Percentiles rank a stretch among this genome's conserved stretches.
Conservation (phyloP, 1,140 invertebrate genomes). For the Musca domestica region DNA sequence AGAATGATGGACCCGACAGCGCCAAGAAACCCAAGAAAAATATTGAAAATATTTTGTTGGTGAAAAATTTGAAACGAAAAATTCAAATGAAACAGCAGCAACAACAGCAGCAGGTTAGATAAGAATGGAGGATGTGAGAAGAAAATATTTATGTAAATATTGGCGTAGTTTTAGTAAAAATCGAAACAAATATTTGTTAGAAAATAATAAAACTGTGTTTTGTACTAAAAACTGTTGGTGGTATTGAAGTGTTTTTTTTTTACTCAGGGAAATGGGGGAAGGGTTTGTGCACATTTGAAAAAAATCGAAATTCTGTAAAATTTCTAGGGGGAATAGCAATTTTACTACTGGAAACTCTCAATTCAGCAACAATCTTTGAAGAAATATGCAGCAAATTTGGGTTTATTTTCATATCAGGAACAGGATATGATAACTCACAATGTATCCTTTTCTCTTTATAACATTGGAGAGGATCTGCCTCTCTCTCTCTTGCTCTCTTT, state of each 20-base stretch:
- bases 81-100: constrained; percentile 31
- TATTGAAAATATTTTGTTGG: constrained; percentile 63
- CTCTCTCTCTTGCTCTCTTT: not conserved
- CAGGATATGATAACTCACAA: no score
- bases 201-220: not conserved
- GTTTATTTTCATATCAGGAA: no score
- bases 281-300: no score
- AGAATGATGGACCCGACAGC: constrained; percentile 29
- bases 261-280: no score
- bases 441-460: no score
- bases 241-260: not conserved
- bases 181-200: not conserved
- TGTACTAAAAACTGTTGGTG: not conserved
- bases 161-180: no score
- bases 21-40: constrained; percentile 60
- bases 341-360: no score
- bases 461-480: no score
- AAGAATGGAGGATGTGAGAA: not conserved
- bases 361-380: no score
- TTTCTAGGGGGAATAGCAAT: no score
- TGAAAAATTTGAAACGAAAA: constrained; percentile 75
- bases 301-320: no score
- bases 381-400: no score
- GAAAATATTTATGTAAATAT: not conserved
- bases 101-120: not conserved